phyloP scores from a whole-genome alignment of 2,888 invertebrate species.

The Auanema freiburgensis region DNA sequence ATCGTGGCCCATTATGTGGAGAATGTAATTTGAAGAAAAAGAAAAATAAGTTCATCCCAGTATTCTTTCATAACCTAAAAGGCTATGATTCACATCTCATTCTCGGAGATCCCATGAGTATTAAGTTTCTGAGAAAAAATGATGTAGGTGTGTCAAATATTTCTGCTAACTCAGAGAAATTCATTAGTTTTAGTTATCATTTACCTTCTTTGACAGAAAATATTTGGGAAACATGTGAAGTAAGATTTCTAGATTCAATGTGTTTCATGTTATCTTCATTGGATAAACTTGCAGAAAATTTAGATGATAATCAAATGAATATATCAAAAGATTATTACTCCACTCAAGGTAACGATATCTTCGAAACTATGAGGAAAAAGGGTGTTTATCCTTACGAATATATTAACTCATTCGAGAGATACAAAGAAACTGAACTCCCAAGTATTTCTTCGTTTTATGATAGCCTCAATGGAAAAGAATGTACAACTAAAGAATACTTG shows the following conservation, averaged over 20 bases:
- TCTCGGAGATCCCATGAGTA: conserved; percentile 20
- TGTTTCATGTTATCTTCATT: conserved; percentile 26
- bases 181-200: conserved; percentile 33
- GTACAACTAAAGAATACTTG: conserved; percentile 36
- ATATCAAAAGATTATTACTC: conserved; percentile 27
- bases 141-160: conserved; percentile 20
- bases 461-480: no score
- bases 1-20: conserved; percentile 27
- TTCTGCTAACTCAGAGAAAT: conserved; percentile 30
- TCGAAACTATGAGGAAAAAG: conserved; percentile 39
- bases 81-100: conserved; percentile 36
- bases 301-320: conserved; percentile 27
- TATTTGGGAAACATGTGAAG: conserved; percentile 19
- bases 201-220: no score
- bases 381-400: conserved; percentile 61
- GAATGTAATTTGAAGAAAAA: conserved; percentile 26
- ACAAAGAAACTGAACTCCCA: conserved; percentile 47
- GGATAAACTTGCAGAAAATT: no score
- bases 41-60: conserved; percentile 30
- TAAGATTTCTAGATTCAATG: conserved; percentile 48
- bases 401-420: conserved; percentile 48
- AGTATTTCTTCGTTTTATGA: conserved; percentile 32
- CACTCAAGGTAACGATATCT: conserved; percentile 14
- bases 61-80: conserved; percentile 32
- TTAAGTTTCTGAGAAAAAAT: conserved; percentile 18